phyloP scores from a whole-genome alignment of 2,113 vertebrate genomes.

The Notarius quadriscutis region DNA sequence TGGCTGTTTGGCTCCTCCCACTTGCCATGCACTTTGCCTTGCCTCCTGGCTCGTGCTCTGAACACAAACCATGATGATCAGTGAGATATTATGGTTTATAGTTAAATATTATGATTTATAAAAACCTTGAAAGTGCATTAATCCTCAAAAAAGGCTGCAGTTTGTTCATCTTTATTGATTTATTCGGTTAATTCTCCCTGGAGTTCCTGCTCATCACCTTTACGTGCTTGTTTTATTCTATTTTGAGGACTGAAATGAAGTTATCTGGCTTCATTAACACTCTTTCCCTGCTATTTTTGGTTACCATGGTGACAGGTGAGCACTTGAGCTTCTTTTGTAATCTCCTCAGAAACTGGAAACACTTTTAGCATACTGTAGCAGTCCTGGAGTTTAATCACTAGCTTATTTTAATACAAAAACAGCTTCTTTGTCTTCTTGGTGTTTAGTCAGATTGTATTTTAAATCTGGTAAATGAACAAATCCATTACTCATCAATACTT shows the following conservation, averaged over 20 bases:
- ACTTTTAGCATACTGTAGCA: neutral
- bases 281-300: slow-evolving; percentile 26
- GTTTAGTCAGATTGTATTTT: neutral
- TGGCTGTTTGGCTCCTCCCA: neutral
- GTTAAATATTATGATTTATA: neutral
- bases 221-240: neutral
- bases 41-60: neutral
- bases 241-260: slow-evolving; percentile 8
- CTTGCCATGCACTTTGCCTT: neutral
- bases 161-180: too few species aligned
- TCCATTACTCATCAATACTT: neutral
- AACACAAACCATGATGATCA: neutral
- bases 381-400: neutral
- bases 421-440: neutral
- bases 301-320: slow-evolving; percentile 13
- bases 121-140: neutral
- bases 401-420: neutral
- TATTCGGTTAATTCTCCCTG: neutral
- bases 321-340: neutral
- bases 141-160: neutral
- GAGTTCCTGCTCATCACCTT: neutral
- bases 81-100: neutral
- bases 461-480: neutral
- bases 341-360: neutral
- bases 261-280: neutral